Evolutionary conservation across 2,797 vertebrate genomes (phyloP).

Genomic region (Lindbergichthys nudifrons): DNA sequence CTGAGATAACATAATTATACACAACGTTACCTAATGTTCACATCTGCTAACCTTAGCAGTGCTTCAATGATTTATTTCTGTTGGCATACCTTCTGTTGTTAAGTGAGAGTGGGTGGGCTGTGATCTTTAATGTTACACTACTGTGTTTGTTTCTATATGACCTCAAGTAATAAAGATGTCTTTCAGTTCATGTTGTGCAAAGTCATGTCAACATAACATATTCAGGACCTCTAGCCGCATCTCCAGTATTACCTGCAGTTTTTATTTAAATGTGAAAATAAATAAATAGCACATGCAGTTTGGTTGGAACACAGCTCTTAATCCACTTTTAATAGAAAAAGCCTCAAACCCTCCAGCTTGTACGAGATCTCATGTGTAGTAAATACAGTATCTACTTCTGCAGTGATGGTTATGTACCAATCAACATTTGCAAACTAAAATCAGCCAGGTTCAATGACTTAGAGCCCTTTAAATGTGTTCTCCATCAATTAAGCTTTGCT

Average conservation of each 20-base stretch:
- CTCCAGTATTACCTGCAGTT: not conserved
- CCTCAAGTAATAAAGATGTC: not conserved
- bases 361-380: conserved; percentile 26
- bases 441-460: not conserved
- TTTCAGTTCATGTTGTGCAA: conserved; percentile 14
- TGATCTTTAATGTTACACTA: conserved; percentile 2
- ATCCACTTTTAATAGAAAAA: conserved; percentile 30
- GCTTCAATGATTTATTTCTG: conserved; percentile 43
- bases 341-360: not conserved
- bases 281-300: conserved; percentile 2
- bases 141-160: not conserved
- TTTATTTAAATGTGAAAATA: conserved; percentile 1
- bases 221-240: not conserved
- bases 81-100: conserved; percentile 50
- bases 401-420: not conserved
- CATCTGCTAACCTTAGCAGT: conserved; percentile 65
- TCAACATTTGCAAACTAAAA: not conserved
- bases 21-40: conserved; percentile 69
- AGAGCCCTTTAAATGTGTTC: not conserved
- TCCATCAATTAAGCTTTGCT: not conserved
- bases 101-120: conserved; percentile 15
- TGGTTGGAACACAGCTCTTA: not conserved
- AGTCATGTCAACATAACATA: not conserved
- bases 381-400: not conserved
- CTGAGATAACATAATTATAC: conserved; percentile 67